phyloP scores from a whole-genome alignment of 2,113 vertebrate genomes.

The Caranx melampygus region DNA sequence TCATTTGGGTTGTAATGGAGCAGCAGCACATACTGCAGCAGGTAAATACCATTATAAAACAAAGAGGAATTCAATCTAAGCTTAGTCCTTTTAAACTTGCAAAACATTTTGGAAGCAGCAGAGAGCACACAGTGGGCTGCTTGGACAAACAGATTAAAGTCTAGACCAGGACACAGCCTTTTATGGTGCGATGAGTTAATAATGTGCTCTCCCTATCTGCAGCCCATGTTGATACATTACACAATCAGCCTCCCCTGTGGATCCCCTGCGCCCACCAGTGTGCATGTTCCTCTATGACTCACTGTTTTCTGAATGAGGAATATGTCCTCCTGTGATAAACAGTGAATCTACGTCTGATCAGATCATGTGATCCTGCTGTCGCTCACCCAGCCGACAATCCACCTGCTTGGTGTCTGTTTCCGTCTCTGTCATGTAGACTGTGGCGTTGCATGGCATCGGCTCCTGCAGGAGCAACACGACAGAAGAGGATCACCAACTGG shows the following conservation, averaged over 20 bases:
- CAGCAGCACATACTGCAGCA: background rate
- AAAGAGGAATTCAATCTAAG: background rate
- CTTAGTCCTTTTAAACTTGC: background rate
- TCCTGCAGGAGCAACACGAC: slow-evolving; percentile 48
- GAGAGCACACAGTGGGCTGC: slow-evolving; percentile 10
- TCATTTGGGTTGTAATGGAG: too few species aligned
- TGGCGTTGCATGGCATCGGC: slow-evolving; percentile 71
- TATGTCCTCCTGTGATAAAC: slow-evolving; percentile 9
- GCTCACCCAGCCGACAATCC: slow-evolving; percentile 68
- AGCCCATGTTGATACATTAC: slow-evolving; percentile 42
- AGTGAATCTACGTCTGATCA: background rate
- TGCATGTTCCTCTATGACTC: slow-evolving; percentile 47
- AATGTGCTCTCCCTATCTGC: slow-evolving; percentile 20
- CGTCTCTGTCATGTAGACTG: slow-evolving; percentile 58
- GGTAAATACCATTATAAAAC: background rate
- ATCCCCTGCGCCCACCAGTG: slow-evolving; percentile 1
- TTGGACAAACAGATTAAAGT: slow-evolving; percentile 67
- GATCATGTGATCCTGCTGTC: background rate
- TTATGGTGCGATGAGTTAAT: slow-evolving; percentile 43
- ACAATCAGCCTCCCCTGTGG: slow-evolving; percentile 19
- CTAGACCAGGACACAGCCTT: slow-evolving; percentile 35
- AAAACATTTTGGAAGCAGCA: slow-evolving; percentile 19
- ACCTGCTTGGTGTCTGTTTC: slow-evolving; percentile 38
- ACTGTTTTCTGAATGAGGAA: slow-evolving; percentile 43
- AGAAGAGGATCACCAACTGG: background rate